phyloP scores from a whole-genome alignment of 2,888 invertebrate genomes.

The Empis livida region DNA sequence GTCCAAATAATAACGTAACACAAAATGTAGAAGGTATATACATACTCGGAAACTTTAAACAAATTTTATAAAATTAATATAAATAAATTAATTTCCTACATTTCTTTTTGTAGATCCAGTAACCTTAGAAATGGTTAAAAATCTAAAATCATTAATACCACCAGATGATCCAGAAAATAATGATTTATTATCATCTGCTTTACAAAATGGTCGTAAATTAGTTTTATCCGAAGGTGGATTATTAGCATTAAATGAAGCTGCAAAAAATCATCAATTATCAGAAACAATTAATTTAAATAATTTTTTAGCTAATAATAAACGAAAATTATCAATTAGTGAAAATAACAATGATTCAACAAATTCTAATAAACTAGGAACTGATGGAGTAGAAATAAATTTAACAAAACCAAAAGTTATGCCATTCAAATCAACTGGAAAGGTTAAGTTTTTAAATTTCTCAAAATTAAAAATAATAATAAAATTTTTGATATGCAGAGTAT shows the following conservation, averaged over 20 bases:
- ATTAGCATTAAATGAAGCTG: conserved; percentile 47
- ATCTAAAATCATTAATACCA: conserved; percentile 76
- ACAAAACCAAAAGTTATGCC: conserved; percentile 12
- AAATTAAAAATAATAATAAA: background rate
- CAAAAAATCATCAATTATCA: background rate
- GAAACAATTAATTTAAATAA: conserved; percentile 9
- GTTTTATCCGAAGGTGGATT: conserved; percentile 76
- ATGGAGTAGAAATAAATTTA: background rate
- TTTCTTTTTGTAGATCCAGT: conserved; percentile 5
- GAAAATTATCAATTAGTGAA: conserved; percentile 8
- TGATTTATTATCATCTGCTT: conserved; percentile 58
- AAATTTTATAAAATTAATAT: no score
- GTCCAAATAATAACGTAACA: conserved; percentile 16
- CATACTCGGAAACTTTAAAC: no score
- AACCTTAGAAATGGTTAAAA: conserved; percentile 54
- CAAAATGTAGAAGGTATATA: conserved; percentile 11
- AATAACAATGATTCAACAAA: background rate
- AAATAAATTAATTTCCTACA: background rate
- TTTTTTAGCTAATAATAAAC: conserved; percentile 6
- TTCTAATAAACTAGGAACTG: no score
- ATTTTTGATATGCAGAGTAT: conserved; percentile 22
- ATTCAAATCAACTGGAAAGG: conserved; percentile 6
- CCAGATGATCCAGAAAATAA: conserved; percentile 60
- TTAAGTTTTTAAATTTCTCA: background rate
- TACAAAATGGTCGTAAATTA: conserved; percentile 75